phyloP scores from a whole-genome alignment of 2,113 vertebrate genomes.

The human (Homo sapiens) region DNA sequence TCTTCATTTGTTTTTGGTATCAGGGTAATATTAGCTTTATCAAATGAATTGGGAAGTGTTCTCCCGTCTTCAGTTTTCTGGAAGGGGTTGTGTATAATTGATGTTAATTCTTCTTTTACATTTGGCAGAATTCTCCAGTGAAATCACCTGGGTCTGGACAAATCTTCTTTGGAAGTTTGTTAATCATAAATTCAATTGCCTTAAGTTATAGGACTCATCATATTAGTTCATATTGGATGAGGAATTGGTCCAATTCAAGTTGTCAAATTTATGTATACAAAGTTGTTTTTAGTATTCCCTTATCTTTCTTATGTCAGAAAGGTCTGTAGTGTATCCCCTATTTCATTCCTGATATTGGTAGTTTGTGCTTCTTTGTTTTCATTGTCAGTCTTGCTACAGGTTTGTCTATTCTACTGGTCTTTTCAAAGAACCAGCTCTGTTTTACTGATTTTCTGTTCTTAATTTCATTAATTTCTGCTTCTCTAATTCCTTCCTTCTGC shows the following conservation, averaged over 20 bases:
- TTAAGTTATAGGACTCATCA: neutral
- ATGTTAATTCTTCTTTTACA: neutral
- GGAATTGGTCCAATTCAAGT: neutral
- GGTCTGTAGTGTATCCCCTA: neutral
- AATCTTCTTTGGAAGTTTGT: neutral
- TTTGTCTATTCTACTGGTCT: neutral
- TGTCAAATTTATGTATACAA: neutral
- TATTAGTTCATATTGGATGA: neutral
- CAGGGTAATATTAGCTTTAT: neutral
- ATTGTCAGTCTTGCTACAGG: neutral
- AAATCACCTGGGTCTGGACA: neutral
- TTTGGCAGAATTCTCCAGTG: slow-evolving; percentile 12
- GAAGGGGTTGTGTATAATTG: neutral
- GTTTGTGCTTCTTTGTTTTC: neutral
- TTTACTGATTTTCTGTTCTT: neutral
- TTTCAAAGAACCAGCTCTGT: neutral
- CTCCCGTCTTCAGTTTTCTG: neutral
- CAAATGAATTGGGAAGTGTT: neutral
- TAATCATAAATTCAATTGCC: neutral
- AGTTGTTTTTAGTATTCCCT: neutral
- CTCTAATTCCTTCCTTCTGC: neutral
- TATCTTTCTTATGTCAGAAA: neutral
- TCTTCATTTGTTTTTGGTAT: slow-evolving; percentile 12
- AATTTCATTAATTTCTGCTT: neutral
- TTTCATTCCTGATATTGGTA: neutral